Evolutionary conservation across 2,113 vertebrate genomes (phyloP).

Genomic region (Python bivittatus): DNA sequence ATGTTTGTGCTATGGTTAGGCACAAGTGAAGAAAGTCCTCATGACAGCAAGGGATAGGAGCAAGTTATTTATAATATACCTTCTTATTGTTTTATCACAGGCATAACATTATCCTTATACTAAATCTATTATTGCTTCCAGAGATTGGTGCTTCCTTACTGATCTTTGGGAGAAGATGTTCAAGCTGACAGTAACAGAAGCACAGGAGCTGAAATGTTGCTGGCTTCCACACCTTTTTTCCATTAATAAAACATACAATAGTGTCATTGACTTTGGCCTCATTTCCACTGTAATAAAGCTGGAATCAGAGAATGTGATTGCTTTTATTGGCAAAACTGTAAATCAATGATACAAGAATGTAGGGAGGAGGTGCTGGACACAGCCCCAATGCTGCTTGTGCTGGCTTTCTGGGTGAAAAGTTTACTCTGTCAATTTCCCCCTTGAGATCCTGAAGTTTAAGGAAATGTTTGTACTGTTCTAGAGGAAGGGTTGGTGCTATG

Average conservation of each 20-base stretch:
- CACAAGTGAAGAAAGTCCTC: not conserved
- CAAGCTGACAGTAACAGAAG: not conserved
- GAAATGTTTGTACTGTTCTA: slow-evolving; percentile 78
- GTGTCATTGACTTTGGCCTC: slow-evolving; percentile 45
- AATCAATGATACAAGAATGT: slow-evolving; percentile 66
- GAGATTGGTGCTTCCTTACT: not conserved
- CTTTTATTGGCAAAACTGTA: slow-evolving; percentile 75
- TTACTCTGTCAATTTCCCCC: slow-evolving; percentile 74
- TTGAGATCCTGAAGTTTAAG: slow-evolving; percentile 78
- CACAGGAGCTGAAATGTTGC: slow-evolving; percentile 36
- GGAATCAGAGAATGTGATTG: slow-evolving; percentile 72
- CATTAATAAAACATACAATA: slow-evolving; percentile 66
- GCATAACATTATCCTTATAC: not conserved
- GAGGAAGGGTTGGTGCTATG: slow-evolving; percentile 73
- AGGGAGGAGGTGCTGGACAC: slow-evolving; percentile 54
- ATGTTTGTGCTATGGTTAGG: not conserved
- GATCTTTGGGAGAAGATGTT: slow-evolving; percentile 8
- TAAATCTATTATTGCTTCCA: slow-evolving; percentile 6
- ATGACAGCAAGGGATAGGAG: not conserved
- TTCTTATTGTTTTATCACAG: slow-evolving; percentile 25
- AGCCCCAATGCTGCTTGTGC: slow-evolving; percentile 27
- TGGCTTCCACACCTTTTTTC: slow-evolving; percentile 52
- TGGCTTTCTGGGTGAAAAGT: slow-evolving; percentile 74
- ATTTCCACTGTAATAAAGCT: slow-evolving; percentile 68
- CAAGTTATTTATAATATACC: not conserved